Evolutionary conservation across 2,113 vertebrate genomes (phyloP).

Genomic region (Pseudorhombus dupliciocellatus): DNA sequence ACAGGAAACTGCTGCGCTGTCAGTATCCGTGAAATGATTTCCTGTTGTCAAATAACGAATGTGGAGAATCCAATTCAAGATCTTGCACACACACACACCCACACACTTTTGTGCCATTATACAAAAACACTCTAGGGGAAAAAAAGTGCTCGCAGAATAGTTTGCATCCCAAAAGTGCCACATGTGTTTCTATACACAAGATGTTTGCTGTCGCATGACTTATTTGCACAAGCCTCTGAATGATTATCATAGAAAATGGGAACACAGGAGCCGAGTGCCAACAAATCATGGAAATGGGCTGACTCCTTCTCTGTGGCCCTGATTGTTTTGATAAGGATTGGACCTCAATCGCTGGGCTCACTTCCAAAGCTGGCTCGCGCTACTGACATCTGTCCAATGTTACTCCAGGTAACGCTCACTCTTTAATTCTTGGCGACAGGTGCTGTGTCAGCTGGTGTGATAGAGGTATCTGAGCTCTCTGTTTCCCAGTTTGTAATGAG

Average conservation of each 20-base stretch:
- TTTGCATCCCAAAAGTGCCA: not conserved
- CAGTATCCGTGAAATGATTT: not conserved
- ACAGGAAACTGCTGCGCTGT: not conserved
- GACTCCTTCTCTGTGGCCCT: not conserved
- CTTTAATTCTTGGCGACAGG: constrained; percentile 30
- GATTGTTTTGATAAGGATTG: constrained; percentile 35
- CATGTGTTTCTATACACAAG: not conserved
- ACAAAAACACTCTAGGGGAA: not conserved
- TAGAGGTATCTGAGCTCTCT: not conserved
- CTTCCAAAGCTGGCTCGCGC: constrained; percentile 28
- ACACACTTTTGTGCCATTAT: not conserved
- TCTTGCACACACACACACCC: not conserved
- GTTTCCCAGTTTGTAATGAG: constrained; percentile 10
- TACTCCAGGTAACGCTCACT: constrained; percentile 19
- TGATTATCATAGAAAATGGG: constrained; percentile 9
- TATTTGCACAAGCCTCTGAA: not conserved
- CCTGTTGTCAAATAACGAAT: not conserved
- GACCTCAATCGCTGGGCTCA: constrained; percentile 23
- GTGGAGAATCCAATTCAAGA: not conserved
- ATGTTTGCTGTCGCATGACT: not conserved
- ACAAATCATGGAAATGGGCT: constrained; percentile 23
- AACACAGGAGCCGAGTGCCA: not conserved
- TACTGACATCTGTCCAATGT: constrained; percentile 32
- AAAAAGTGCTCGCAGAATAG: not conserved
- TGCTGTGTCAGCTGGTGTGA: constrained; percentile 39